Percentiles rank a stretch among this genome's conserved stretches.
Evolutionary conservation across 2,888 invertebrate species (phyloP).

Genomic region (Spisula subtruncata): DNA sequence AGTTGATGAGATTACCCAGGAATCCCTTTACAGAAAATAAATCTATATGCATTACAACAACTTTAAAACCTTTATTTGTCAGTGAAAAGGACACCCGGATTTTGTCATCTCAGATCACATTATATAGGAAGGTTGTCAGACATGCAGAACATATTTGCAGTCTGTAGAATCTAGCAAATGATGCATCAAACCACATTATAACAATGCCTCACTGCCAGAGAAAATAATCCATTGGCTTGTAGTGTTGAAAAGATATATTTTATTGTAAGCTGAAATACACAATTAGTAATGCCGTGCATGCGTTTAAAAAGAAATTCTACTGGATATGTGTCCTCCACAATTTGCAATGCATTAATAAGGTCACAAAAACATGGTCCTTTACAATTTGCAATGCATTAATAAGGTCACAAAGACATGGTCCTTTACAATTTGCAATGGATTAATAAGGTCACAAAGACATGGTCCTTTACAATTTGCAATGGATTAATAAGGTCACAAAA

Average conservation of each 20-base stretch:
- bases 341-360: too few species aligned
- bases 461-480: too few species aligned
- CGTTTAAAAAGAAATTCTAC: too few species aligned
- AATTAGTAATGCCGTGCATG: too few species aligned
- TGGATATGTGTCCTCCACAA: too few species aligned
- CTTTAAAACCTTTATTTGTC: neutral
- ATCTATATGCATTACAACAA: conserved; percentile 35
- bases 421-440: too few species aligned
- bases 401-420: too few species aligned
- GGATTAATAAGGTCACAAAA: too few species aligned
- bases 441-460: too few species aligned
- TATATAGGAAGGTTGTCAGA: neutral
- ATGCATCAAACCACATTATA: neutral
- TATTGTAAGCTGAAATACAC: too few species aligned
- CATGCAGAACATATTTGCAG: conserved; percentile 11
- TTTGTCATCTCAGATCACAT: neutral
- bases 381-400: too few species aligned
- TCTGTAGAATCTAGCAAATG: neutral
- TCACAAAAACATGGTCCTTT: too few species aligned
- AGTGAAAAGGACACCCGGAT: neutral
- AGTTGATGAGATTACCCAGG: conserved; percentile 38
- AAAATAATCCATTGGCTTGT: conserved; percentile 2
- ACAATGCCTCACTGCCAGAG: neutral
- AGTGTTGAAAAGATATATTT: neutral
- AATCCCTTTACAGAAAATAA: conserved; percentile 1